Evolutionary conservation across 2,888 invertebrate species (phyloP), one percentile per base, ranked within the genome.

Genomic region (Sphaerophoria taeniata): DNA sequence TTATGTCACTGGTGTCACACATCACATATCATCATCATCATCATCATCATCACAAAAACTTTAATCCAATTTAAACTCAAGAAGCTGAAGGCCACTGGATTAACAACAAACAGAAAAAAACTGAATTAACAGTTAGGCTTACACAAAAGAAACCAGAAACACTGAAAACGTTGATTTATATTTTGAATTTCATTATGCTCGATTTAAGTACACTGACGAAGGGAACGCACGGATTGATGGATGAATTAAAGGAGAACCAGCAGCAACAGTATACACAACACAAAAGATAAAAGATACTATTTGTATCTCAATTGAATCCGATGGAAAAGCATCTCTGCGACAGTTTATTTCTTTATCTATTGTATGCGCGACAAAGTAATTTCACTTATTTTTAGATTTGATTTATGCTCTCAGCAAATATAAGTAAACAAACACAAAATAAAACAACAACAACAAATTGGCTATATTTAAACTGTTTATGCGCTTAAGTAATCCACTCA

Each of bases 341-440:
- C 74, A 70, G 53, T 11, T 45, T 65, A 53, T 45, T 11, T 56
- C 7, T 14, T 12, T 49, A 16, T 49, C 3, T 31, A 16, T 53
- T 63, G 70, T 83, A 65, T 83, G 75, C 76, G 75, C 72, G 53
- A 63, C 73, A 69, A 67, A 76, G 85, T 85, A 85, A 85, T 80
- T 73, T 80, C 70, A 77, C 73, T 77, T 85, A 85, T 85, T 85
- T 85, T 85, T 85, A 85, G 85, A 76, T 73, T 70, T 80, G 85
- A 80, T 85, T 85, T 85, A 77, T 85, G 85, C 80, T 81, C 69
- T 24, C 51, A 49, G 49, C 49, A 31, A 39, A 53, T 12, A 53
- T 39, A 56, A 53, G 24, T n/a, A 33, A 14, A 47, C 6, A n/a
- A 65, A 47, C 14, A 65, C 9, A 65, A 43, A 43, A n/a, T n/a